Base-by-base conservation (phyloP, 2,113 vertebrate species). In the Oncorhynchus clarkii region DNA sequence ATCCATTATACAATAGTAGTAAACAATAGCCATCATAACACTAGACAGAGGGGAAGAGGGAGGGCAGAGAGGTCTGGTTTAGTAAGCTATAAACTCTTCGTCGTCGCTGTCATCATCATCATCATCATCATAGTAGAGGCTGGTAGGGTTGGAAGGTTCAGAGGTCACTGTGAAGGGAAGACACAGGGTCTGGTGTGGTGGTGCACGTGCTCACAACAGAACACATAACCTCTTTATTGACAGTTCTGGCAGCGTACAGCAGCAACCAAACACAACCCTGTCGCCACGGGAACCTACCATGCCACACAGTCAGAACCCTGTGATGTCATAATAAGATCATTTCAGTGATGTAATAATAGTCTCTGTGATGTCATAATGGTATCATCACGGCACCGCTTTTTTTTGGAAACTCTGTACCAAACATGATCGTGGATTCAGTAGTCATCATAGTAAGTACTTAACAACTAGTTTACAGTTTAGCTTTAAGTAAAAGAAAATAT, bases 161-260 rank as follows among this genome's bases (percentile, higher is more conserved):
- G 27, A 39, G 31, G 7, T 20, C 20, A 29, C 68, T 70, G 68
- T 24, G 39, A 49, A 70, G 68, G 51, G 90, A 91, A 92, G 89
- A 92, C 91, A 92, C 89, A 90, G 88, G 91, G 88, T 90, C 85
- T 91, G 88, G 84, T 90, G 88, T 73, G 85, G 84, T 91, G 88
- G 84, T 90, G 88, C 73, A 85, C 79, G 90, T 85, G 91, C 88
- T 84, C 80, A 86, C 90, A 18, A 90, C 76, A 39, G 89, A 92
- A 90, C 89, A 84, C 85, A 82, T 16, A 89, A 89, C 78, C 90
- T 84, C 87, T 92, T 92, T 92, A 92, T 92, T 91, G 88, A 92
- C 85, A 91, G 90, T 88, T 90, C 87, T 91, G 89, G 89, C 84
- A 91, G 90, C 90, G 11, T 91, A 91, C 91, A 92, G 89, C 88